A percentile compares a stretch with the other conserved stretches of the same genome.
These are phyloP conservation scores for Sebastes fasciatus DNA, from an alignment of 2,113 vertebrate genomes.

Conservation along the genomic window DNA sequence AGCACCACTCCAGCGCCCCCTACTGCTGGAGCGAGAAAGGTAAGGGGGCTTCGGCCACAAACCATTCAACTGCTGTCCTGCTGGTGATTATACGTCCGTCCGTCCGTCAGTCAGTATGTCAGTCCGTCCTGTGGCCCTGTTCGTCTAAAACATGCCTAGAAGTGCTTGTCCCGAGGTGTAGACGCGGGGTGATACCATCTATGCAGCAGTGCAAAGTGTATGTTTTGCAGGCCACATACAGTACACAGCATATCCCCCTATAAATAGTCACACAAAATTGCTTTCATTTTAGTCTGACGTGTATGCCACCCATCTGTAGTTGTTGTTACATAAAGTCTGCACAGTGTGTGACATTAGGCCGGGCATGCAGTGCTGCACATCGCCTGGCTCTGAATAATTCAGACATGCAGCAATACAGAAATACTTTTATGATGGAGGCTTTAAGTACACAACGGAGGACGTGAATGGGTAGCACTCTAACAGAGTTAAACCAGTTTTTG, in stretches of 20 bases:
- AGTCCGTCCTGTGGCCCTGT: slow-evolving; percentile 66
- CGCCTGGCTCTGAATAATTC: slow-evolving; percentile 75
- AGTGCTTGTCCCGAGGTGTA: slow-evolving; percentile 3
- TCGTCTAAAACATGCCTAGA: slow-evolving; percentile 45
- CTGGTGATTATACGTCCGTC: slow-evolving; percentile 53
- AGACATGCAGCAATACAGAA: slow-evolving; percentile 71
- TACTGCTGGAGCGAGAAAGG: slow-evolving; percentile 86
- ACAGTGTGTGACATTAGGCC: slow-evolving; percentile 42
- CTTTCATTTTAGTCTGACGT: slow-evolving; percentile 18
- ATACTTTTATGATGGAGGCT: slow-evolving; percentile 67
- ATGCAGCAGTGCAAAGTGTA: not conserved
- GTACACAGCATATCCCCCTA: not conserved
- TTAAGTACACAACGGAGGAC: slow-evolving; percentile 61
- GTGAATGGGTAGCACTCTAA: slow-evolving; percentile 51
- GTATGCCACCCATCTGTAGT: slow-evolving; percentile 28
- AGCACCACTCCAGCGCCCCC: slow-evolving; percentile 82
- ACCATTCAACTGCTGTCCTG: slow-evolving; percentile 57
- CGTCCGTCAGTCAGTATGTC: slow-evolving; percentile 65
- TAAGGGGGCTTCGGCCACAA: slow-evolving; percentile 80
- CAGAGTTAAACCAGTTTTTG: slow-evolving; percentile 39
- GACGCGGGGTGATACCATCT: slow-evolving; percentile 13
- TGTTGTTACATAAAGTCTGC: slow-evolving; percentile 65
- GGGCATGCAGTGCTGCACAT: slow-evolving; percentile 52
- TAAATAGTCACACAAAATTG: not conserved
- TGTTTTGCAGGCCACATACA: slow-evolving; percentile 21